Base-by-base conservation (phyloP, 2,888 invertebrate genomes). In the Eilema depressum region DNA sequence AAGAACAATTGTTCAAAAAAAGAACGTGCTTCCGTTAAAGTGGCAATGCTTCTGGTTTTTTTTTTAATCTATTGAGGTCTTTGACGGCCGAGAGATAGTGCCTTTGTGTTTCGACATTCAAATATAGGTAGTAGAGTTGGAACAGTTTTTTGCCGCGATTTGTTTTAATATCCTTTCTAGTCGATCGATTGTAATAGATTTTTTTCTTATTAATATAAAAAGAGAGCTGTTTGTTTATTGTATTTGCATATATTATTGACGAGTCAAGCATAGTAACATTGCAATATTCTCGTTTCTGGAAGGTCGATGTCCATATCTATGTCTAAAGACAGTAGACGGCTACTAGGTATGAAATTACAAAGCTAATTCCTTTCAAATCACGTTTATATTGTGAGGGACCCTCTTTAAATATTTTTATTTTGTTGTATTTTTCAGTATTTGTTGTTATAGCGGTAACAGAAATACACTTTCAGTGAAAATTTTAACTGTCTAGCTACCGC, bases 21-120 rank as follows among this genome's bases (percentile, higher is more conserved):
- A 89, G 90, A 87, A 88, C 83, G 86, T 87, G 94, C 95, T 95
- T 92, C 95, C 91, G 95, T 92, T 91, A 93, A 94, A 93, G 92
- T 93, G 92, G 92, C 92, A 90, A 78, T 84, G 91, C 92, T 93
- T 87, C 92, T 88, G 90, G 81, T 82, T 86, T 87, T 87, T 90
- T 87, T 86, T 81, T 77, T 71, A 75, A 74, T 82, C 81, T 87
- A 86, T 88, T 86, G 83, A 83, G 82, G 76, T 76, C 84, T 85
- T 88, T 87, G 84, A 83, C 80, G 82, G 80, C 81, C 76, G 82
- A 85, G 72, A 76, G 75, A 74, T 81, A 77, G 75, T 74, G 82
- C 76, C 78, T 75, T 77, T 83, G 83, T 71, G 61, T 69, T 69
- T 73, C 72, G 72, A 72, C 63, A 68, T 66, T 75, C 59, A 26